Base-by-base conservation (phyloP, 2,113 vertebrate genomes). In the Procavia capensis region DNA sequence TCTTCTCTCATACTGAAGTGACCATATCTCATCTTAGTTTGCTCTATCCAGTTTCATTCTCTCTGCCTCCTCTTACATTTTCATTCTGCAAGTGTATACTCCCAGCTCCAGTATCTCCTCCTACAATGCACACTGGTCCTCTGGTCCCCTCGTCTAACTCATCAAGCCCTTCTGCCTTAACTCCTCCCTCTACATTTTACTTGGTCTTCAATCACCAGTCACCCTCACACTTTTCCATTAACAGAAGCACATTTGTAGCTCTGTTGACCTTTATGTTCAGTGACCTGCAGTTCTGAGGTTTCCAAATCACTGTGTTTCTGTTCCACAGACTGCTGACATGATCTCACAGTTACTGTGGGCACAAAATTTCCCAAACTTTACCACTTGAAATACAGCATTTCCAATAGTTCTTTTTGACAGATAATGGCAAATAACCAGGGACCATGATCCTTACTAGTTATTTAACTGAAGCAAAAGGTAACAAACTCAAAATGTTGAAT, bases 141-240 rank as follows among this genome's bases (percentile, higher is more conserved):
- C 45, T 25, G 34, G 24, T 43, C 68, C 36, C 91, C 88, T n/a
- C 63, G 34, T 93, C 91, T 31, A 8, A 76, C 9, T 94, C 92
- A 84, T 74, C 80, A 74, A 61, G 76, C 39, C 82, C 74, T 64
- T 72, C 78, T 87, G 61, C 66, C 85, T 94, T 97, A 95, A 96
- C 96, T 95, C 96, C 97, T 97, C 96, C 96, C 96, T 96, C 96
- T 86, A 47, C 45, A 41, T 70, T 95, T 93, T 63, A 41, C 45
- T 90, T 88, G 47, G 70, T 88, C 97, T 97, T 96, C 95, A 94
- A 93, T 98, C 93, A 96, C 93, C 89, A 79, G 94, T 24, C 96
- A 97, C 88, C 70, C 80, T 86, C 74, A 94, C 19, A 76, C 68
- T 95, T 95, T 97, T 93, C 96, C 96, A 96, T 85, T 45, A 74